Conservation (phyloP, 2,888 invertebrate genomes). For the Drosophila macrospina region DNA sequence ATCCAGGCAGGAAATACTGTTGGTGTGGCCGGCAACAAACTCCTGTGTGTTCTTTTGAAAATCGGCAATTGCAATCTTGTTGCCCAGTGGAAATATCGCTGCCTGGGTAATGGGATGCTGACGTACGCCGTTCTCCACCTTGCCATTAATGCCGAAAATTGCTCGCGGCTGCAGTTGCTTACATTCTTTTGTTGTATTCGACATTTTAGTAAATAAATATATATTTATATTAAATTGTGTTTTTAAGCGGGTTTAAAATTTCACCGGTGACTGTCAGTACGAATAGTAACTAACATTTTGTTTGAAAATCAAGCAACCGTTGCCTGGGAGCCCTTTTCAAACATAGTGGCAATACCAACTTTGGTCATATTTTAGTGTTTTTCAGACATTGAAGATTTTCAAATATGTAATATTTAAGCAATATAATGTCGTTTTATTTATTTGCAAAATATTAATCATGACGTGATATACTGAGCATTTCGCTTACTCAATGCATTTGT, state of each 20-base stretch:
- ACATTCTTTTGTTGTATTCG: conserved; percentile 49
- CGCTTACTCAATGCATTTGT: no score
- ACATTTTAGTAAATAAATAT: conserved; percentile 43
- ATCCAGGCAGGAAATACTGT: conserved; percentile 91
- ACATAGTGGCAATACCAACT: neutral
- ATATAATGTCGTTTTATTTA: no score
- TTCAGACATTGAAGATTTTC: neutral
- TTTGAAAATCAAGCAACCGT: conserved; percentile 59
- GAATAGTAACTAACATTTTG: conserved; percentile 38
- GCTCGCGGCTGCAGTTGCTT: conserved; percentile 88
- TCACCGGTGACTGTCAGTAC: conserved; percentile 26
- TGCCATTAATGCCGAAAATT: conserved; percentile 93
- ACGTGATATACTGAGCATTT: no score
- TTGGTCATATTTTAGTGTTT: neutral
- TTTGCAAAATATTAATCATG: no score
- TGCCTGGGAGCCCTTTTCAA: conserved; percentile 52
- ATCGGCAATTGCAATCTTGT: conserved; percentile 91
- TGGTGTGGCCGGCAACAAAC: conserved; percentile 92
- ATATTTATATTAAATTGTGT: conserved; percentile 40
- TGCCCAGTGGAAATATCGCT: conserved; percentile 91
- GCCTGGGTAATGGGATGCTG: conserved; percentile 90
- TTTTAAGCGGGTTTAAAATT: neutral
- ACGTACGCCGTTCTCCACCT: conserved; percentile 87
- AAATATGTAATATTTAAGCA: no score
- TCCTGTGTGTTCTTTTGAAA: conserved; percentile 89